Base-by-base conservation (phyloP, 2,113 vertebrate species). In the Nesogale talazaci region DNA sequence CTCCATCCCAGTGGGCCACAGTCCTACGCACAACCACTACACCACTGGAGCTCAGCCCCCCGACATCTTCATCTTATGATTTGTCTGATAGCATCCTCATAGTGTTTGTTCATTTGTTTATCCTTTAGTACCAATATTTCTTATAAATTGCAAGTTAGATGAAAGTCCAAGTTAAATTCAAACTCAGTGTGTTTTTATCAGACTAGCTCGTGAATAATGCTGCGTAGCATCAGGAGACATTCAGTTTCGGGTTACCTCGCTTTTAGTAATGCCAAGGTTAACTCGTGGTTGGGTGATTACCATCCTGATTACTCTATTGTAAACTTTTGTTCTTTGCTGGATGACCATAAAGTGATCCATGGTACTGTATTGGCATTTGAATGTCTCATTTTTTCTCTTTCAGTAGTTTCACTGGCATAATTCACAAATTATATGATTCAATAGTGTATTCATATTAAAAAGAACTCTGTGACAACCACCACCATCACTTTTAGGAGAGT, bases 121-220 rank as follows among this genome's bases (percentile, higher is more conserved):
- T 94, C 31, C 20, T 95, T 87, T 88, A 59, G 36, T 10, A 14
- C 16, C 12, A n/a, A 5, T 86, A 75, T 89, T 88, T 90, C 19
- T 23, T 88, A 1, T 82, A 80, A 90, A 88, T 56, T 93, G 61
- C 29, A 88, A 61, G 15, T 94, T 94, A 87, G 46, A 89, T 83
- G 17, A 52, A 95, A 57, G 31, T 79, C 77, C 83, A 88, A 92
- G 27, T 87, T n/a, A 90, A 59, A 79, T 75, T 92, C 22, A 36
- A n/a, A 38, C 83, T 67, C 22, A 92, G 0, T 17, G 27, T 52
- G 82, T 92, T 83, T 76, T 76, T 56, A 77, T 83, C 83, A 72
- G 36, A 65, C 57, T 72, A n/a, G 3, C 15, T 77, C 36, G 67
- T n/a, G 77, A 22, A 78, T 92, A 61, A 89, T 83, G 17, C 40